phyloP scores from a whole-genome alignment of 2,797 vertebrate species.

The Arctocebus calabarensis region DNA sequence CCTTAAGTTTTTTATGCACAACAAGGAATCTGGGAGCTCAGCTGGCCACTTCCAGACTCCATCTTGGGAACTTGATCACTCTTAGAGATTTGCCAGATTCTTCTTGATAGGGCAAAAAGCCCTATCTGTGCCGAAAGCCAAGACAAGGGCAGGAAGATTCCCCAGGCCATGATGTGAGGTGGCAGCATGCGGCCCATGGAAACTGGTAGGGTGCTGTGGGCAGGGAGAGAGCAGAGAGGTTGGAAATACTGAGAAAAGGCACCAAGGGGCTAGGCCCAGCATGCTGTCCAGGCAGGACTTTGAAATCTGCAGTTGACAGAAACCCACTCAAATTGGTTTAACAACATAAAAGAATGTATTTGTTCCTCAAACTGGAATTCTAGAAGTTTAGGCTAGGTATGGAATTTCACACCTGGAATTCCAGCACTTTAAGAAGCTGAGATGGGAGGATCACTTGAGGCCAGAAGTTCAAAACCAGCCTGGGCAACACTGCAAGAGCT shows the following conservation, averaged over 20 bases:
- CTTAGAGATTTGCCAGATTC: neutral
- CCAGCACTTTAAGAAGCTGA: too few species aligned
- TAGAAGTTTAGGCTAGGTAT: too few species aligned
- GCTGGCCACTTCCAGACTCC: neutral
- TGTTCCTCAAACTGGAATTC: neutral
- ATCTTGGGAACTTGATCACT: neutral
- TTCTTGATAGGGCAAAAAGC: too few species aligned
- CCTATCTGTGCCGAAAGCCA: neutral
- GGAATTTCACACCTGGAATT: too few species aligned
- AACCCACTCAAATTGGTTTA: neutral
- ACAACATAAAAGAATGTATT: neutral
- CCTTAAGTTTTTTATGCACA: neutral
- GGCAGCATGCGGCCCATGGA: neutral
- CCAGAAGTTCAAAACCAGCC: neutral
- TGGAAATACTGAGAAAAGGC: neutral
- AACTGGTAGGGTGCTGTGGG: rapidly evolving
- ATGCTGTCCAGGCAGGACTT: neutral
- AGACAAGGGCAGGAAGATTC: neutral
- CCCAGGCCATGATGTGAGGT: neutral
- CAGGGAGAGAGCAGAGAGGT: neutral
- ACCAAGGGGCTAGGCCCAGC: neutral
- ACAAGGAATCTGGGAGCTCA: neutral
- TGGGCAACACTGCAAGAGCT: neutral
- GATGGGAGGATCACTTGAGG: too few species aligned
- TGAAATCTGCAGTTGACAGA: neutral